Evolutionary conservation across 2,888 invertebrate species (phyloP).

Genomic region (Hirtodrosophila cameraria): DNA sequence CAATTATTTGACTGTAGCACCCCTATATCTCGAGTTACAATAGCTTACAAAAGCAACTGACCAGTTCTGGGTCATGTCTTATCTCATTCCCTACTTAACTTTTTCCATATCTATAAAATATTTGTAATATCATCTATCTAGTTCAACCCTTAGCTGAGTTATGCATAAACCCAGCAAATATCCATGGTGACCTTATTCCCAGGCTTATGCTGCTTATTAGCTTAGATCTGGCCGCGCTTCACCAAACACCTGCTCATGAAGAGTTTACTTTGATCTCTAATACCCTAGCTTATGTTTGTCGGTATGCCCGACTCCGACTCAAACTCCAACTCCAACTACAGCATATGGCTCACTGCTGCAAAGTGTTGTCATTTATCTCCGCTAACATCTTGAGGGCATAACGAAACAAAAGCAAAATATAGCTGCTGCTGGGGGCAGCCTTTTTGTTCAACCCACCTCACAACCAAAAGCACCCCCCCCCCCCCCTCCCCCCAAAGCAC

Average conservation of each 20-base stretch:
- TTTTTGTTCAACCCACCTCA: conserved; percentile 21
- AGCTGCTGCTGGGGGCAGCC: conserved; percentile 22
- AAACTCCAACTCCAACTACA: neutral
- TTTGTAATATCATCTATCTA: conserved; percentile 1
- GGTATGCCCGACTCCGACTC: too few species aligned
- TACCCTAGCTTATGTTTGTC: conserved; percentile 49
- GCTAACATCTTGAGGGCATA: conserved; percentile 70
- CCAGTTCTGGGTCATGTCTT: conserved; percentile 8
- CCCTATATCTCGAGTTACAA: conserved; percentile 18
- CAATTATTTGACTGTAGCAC: neutral
- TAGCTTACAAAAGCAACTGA: conserved; percentile 6
- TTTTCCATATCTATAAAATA: neutral
- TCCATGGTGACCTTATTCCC: conserved; percentile 32
- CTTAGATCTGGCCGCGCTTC: conserved; percentile 51
- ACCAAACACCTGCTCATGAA: conserved; percentile 55
- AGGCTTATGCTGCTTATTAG: conserved; percentile 52
- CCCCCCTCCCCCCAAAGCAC: neutral
- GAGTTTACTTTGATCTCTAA: conserved; percentile 68
- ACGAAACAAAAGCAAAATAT: conserved; percentile 50
- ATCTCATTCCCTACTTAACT: neutral
- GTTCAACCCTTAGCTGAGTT: conserved; percentile 24
- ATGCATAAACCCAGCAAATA: conserved; percentile 5
- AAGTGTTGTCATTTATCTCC: conserved; percentile 76
- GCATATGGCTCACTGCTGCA: conserved; percentile 59
- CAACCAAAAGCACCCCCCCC: too few species aligned